phyloP scores from a whole-genome alignment of 2,113 vertebrate species.

The Pteropus alecto region DNA sequence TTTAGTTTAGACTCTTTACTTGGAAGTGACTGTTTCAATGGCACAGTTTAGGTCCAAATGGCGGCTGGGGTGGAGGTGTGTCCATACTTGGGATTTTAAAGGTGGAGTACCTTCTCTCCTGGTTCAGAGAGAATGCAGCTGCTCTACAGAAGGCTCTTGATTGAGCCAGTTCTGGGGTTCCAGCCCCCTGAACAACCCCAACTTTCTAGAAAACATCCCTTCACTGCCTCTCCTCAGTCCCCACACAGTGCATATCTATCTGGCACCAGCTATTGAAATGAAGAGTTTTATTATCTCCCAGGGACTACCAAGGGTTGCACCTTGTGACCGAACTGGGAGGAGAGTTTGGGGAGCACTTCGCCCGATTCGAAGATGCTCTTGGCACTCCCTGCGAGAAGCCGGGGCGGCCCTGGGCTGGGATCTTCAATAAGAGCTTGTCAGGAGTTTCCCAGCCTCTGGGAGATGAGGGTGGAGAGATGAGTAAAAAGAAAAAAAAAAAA shows the following conservation, averaged over 20 bases:
- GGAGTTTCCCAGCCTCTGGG: background rate
- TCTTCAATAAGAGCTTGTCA: background rate
- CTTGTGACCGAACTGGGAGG: background rate
- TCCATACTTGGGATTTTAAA: constrained; percentile 45
- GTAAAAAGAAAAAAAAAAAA: background rate
- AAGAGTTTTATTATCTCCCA: background rate
- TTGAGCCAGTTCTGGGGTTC: background rate
- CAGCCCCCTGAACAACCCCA: background rate
- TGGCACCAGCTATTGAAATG: background rate
- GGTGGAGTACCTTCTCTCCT: constrained; percentile 69
- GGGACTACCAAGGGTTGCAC: background rate
- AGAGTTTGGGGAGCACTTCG: background rate
- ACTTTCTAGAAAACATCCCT: background rate
- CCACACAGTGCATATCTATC: rapidly evolving
- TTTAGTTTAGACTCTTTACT: constrained; percentile 45
- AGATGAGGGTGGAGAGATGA: background rate
- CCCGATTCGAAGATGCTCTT: background rate
- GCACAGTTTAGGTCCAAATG: constrained; percentile 72
- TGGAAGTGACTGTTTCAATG: constrained; percentile 79
- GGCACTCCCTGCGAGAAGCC: background rate
- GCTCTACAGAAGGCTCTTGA: background rate
- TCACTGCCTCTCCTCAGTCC: background rate
- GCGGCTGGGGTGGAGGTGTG: constrained; percentile 45
- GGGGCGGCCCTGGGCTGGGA: background rate
- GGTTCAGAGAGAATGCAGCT: constrained; percentile 51